These are phyloP conservation scores for Malurus splendens DNA, from an alignment of 2,797 vertebrate genomes.

Conservation along the genomic window DNA sequence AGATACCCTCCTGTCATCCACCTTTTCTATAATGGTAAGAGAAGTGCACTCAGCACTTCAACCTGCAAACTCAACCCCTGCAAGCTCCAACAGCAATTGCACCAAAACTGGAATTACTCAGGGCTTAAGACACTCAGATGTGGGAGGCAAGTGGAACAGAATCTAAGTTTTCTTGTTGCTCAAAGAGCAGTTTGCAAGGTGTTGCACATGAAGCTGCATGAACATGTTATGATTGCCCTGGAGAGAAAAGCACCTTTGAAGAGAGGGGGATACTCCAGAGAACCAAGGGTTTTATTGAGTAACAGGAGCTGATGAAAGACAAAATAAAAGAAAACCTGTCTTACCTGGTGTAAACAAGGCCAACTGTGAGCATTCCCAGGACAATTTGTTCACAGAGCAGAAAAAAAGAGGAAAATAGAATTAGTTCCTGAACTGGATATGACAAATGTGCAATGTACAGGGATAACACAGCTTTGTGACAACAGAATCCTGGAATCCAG, in stretches of 20 bases:
- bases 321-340: conserved; percentile 56
- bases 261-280: conserved; percentile 43
- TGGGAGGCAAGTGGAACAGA: neutral
- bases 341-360: conserved; percentile 99
- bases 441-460: neutral
- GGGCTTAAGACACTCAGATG: neutral
- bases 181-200: neutral
- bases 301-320: conserved; percentile 73
- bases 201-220: neutral
- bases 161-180: neutral
- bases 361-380: conserved; percentile 78
- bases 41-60: neutral
- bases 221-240: neutral
- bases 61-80: neutral
- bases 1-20: neutral
- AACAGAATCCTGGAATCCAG: conserved; percentile 26
- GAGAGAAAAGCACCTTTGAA: conserved; percentile 3
- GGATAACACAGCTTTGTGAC: neutral
- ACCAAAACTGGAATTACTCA: neutral
- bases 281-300: conserved; percentile 36
- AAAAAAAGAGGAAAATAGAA: neutral
- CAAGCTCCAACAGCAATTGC: neutral
- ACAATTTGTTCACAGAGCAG: conserved; percentile 38
- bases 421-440: neutral
- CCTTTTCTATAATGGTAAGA: neutral